Percentiles rank a stretch among this genome's conserved stretches.
These are phyloP conservation scores for Cherax destructor DNA, from an alignment of 1,140 invertebrate species.

Conservation along the genomic window DNA sequence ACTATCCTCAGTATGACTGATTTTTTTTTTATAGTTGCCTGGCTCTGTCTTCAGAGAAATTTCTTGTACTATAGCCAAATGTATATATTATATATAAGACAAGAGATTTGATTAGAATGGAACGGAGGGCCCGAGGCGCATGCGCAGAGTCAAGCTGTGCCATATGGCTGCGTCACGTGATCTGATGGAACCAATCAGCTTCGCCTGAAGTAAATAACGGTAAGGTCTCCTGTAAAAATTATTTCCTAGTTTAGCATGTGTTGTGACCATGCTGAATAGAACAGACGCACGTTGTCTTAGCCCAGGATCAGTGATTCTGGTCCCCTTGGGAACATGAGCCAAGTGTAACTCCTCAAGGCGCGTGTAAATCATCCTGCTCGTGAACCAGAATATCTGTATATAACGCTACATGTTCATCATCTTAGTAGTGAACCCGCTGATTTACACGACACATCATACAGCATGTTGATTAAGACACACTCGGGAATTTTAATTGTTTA, in stretches of 20 bases:
- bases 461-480: too few species aligned
- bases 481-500: too few species aligned
- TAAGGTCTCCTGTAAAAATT: constrained; percentile 45
- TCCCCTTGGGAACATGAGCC: neutral
- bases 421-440: too few species aligned
- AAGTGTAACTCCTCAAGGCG: too few species aligned
- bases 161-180: constrained; percentile 63
- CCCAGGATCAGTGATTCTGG: neutral
- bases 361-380: too few species aligned
- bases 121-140: constrained; percentile 23
- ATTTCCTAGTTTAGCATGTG: constrained; percentile 37
- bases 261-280: constrained; percentile 44
- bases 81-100: neutral
- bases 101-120: neutral
- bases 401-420: too few species aligned
- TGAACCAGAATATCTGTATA: too few species aligned
- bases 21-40: neutral
- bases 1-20: neutral
- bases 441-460: too few species aligned
- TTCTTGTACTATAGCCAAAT: too few species aligned
- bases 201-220: constrained; percentile 46
- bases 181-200: constrained; percentile 38
- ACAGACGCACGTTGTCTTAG: neutral
- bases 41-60: too few species aligned
- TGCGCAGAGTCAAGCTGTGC: constrained; percentile 60